Evolutionary conservation across 2,888 invertebrate genomes (phyloP).

Genomic region (Pseudeuparius sepicola): DNA sequence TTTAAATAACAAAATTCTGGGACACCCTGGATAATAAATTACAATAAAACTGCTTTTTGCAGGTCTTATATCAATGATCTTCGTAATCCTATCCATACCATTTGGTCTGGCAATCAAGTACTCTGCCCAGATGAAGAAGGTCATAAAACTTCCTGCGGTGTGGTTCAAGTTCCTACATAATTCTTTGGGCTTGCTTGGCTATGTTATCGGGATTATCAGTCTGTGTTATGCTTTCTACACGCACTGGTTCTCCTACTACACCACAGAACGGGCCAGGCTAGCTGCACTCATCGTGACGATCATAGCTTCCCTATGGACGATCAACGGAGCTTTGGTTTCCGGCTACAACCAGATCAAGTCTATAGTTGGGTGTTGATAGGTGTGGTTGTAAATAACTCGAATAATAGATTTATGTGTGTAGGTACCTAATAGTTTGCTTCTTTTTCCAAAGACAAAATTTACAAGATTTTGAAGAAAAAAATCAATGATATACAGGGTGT

Average conservation of each 20-base stretch:
- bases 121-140: conserved; percentile 24
- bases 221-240: conserved; percentile 32
- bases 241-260: conserved; percentile 30
- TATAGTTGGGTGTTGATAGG: conserved; percentile 17
- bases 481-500: too few relatives aligned
- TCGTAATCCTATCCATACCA: conserved; percentile 27
- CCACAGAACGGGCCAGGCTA: conserved; percentile 26
- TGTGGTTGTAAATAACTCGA: too few relatives aligned
- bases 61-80: conserved; percentile 32
- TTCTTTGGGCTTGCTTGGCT: conserved; percentile 30
- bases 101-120: conserved; percentile 29
- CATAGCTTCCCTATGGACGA: conserved; percentile 29
- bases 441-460: too few relatives aligned
- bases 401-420: too few relatives aligned
- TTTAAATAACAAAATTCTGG: too few relatives aligned
- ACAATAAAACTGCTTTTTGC: too few relatives aligned
- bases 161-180: conserved; percentile 33
- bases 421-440: too few relatives aligned
- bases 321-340: conserved; percentile 29
- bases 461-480: too few relatives aligned
- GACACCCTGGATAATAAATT: too few relatives aligned
- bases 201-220: conserved; percentile 31
- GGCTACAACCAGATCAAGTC: conserved; percentile 28
- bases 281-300: conserved; percentile 29
- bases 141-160: conserved; percentile 25